A percentile compares a stretch with the other conserved stretches of the same genome.
Conservation (phyloP, 2,888 invertebrate genomes). For the Monochamus alternatus region DNA sequence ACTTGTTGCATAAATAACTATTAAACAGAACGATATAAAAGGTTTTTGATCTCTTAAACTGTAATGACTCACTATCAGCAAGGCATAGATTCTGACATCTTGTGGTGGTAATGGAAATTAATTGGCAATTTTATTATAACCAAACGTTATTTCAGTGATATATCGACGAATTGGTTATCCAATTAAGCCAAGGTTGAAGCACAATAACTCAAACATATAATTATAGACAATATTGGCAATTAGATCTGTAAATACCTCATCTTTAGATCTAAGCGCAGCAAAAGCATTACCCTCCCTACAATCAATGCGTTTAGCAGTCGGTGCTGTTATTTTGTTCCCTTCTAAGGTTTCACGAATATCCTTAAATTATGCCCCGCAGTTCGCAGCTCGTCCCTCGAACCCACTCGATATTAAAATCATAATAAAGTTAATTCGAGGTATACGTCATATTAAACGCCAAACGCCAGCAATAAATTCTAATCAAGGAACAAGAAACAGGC, state of each 20-base stretch:
- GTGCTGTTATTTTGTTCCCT: background rate
- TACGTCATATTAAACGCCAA: conserved; percentile 58
- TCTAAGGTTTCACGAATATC: conserved; percentile 8
- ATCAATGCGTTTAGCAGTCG: background rate
- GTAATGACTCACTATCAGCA: background rate
- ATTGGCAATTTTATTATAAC: too few relatives aligned
- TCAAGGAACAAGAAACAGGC: conserved; percentile 42
- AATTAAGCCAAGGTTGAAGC: background rate
- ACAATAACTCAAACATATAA: background rate
- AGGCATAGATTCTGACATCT: conserved; percentile 17
- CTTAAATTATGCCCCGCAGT: conserved; percentile 5
- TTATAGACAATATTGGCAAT: too few relatives aligned
- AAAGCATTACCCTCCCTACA: background rate
- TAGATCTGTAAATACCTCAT: too few relatives aligned
- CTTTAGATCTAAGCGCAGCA: background rate
- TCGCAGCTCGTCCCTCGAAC: conserved; percentile 29
- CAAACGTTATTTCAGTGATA: too few relatives aligned
- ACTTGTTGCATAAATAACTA: too few relatives aligned
- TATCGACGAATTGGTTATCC: too few relatives aligned
- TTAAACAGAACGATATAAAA: too few relatives aligned
- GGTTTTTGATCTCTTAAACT: too few relatives aligned
- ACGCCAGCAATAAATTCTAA: conserved; percentile 47
- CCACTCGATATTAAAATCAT: conserved; percentile 59
- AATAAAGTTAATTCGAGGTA: conserved; percentile 65
- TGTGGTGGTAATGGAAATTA: too few relatives aligned